phyloP scores from a whole-genome alignment of 2,113 vertebrate genomes.

The Trogon surrucura region DNA sequence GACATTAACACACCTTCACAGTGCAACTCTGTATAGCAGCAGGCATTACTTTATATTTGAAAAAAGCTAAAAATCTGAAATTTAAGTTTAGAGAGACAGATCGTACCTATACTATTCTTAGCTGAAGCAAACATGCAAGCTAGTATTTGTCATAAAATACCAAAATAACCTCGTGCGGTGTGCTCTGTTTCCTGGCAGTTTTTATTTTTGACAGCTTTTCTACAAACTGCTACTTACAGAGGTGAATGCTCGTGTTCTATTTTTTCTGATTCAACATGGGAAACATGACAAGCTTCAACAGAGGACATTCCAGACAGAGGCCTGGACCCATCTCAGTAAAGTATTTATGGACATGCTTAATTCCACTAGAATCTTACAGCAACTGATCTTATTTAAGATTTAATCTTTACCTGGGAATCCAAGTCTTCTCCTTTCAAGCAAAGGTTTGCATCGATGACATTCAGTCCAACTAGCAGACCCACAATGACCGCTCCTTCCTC shows the following conservation, averaged over 20 bases:
- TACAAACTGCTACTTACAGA: neutral
- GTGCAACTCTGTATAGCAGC: neutral
- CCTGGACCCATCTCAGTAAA: neutral
- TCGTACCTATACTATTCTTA: neutral
- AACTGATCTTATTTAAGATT: neutral
- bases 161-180: neutral
- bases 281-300: neutral
- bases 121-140: neutral
- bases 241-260: neutral
- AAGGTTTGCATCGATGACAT: constrained; percentile 97
- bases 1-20: neutral
- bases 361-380: neutral
- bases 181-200: neutral
- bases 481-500: constrained; percentile 95
- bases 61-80: neutral
- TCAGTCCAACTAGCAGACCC: constrained; percentile 94
- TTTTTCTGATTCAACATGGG: neutral
- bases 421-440: constrained; percentile 99
- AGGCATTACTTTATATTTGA: neutral
- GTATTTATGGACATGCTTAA: neutral
- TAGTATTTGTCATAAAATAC: neutral
- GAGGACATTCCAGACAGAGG: neutral
- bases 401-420: constrained; percentile 89
- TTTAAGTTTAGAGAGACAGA: neutral
- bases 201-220: neutral